Percentiles rank a stretch among this genome's conserved stretches.
phyloP scores from a whole-genome alignment of 2,888 invertebrate genomes.

The Pycnomerus fuliginosus region DNA sequence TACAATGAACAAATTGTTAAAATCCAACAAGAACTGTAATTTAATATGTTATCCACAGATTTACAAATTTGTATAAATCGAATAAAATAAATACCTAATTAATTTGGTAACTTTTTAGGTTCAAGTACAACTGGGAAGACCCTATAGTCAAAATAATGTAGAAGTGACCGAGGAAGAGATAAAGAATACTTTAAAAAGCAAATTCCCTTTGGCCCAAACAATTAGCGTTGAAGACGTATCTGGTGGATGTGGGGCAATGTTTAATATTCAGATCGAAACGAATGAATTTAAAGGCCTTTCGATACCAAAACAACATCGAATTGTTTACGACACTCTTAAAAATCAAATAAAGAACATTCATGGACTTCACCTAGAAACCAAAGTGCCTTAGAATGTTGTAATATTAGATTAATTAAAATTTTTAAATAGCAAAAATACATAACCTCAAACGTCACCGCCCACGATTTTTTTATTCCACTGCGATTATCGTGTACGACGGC shows the following conservation, averaged over 20 bases:
- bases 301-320: slow-evolving; percentile 71
- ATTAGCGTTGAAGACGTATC: slow-evolving; percentile 72
- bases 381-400: slow-evolving; percentile 37
- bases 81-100: no score
- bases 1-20: no score
- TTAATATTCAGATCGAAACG: slow-evolving; percentile 68
- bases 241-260: slow-evolving; percentile 83
- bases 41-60: no score
- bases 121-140: no score
- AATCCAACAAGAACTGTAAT: no score
- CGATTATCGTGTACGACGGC: no score
- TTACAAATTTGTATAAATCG: slow-evolving; percentile 4
- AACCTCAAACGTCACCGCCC: no score
- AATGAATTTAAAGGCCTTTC: slow-evolving; percentile 69
- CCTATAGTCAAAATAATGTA: slow-evolving; percentile 4
- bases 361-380: slow-evolving; percentile 76
- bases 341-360: slow-evolving; percentile 82
- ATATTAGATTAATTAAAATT: no score
- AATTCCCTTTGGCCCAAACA: slow-evolving; percentile 63
- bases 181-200: slow-evolving; percentile 49
- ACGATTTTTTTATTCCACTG: no score
- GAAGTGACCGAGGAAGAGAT: slow-evolving; percentile 47
- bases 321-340: slow-evolving; percentile 71
- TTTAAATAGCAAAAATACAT: no score
- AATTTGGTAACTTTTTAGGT: no score